Percentiles rank a stretch among this genome's conserved stretches.
Conservation (phyloP, 2,113 vertebrate species). For the Thymallus thymallus region DNA sequence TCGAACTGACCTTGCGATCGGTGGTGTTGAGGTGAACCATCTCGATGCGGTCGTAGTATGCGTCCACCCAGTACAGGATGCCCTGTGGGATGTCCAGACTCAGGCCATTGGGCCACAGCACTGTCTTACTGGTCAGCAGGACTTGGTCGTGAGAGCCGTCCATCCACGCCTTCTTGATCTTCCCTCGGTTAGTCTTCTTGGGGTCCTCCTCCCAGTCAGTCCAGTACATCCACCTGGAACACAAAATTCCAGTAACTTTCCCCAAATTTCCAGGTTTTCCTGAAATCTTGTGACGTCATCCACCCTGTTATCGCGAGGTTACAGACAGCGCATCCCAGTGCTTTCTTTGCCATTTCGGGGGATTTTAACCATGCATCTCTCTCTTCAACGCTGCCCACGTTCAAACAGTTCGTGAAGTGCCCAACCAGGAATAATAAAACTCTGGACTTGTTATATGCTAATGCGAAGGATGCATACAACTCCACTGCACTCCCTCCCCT, state of each 20-base stretch:
- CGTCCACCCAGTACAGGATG: slow-evolving; percentile 96
- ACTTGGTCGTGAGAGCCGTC: slow-evolving; percentile 89
- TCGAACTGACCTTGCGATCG: slow-evolving; percentile 78
- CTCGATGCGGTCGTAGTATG: slow-evolving; percentile 95
- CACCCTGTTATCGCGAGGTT: no score
- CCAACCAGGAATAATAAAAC: no score
- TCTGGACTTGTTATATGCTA: no score
- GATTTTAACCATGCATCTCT: no score
- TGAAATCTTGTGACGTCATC: no score
- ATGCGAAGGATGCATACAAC: no score
- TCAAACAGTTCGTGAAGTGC: no score
- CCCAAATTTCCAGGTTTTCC: background rate
- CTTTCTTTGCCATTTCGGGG: no score
- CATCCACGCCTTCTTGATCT: slow-evolving; percentile 97
- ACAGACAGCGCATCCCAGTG: no score
- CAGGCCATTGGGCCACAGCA: slow-evolving; percentile 95
- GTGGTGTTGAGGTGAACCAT: slow-evolving; percentile 91
- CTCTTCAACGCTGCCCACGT: no score
- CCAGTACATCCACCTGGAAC: slow-evolving; percentile 96
- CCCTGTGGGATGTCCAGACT: slow-evolving; percentile 91
- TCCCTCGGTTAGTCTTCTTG: slow-evolving; percentile 92
- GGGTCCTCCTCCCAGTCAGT: slow-evolving; percentile 98
- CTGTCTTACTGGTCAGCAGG: slow-evolving; percentile 92
- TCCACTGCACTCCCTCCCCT: no score
- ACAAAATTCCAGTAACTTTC: background rate